phyloP scores from a whole-genome alignment of 2,113 vertebrate genomes.

The Xyliphius kryptos region DNA sequence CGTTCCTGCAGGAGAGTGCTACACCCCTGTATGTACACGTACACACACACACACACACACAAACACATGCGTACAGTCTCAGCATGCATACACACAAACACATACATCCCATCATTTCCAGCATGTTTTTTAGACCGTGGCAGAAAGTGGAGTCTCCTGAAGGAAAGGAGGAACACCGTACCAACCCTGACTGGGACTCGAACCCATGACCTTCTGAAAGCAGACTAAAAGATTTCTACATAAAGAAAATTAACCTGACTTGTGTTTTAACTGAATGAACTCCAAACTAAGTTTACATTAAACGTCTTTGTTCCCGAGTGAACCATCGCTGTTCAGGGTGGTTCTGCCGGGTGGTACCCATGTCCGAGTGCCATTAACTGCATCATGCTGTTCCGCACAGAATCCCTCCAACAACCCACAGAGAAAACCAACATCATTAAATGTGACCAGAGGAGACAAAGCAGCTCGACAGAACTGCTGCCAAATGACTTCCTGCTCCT shows the following conservation, averaged over 20 bases:
- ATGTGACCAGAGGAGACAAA: slow-evolving; percentile 33
- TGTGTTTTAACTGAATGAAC: not conserved
- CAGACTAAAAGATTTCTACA: no score
- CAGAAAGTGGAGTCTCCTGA: no score
- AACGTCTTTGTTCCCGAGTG: slow-evolving; percentile 26
- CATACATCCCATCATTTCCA: no score
- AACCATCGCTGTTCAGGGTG: slow-evolving; percentile 14
- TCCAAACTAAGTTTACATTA: no score
- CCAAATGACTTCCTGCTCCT: slow-evolving; percentile 23
- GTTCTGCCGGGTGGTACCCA: slow-evolving; percentile 23
- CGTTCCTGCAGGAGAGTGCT: slow-evolving; percentile 65
- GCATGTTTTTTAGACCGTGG: no score
- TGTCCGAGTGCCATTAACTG: slow-evolving; percentile 27
- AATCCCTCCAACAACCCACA: slow-evolving; percentile 21
- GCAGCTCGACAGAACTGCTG: slow-evolving; percentile 28
- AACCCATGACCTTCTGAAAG: no score
- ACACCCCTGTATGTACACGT: slow-evolving; percentile 51
- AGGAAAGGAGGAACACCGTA: no score
- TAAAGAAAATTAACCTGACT: no score
- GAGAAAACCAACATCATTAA: slow-evolving; percentile 42
- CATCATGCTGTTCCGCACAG: slow-evolving; percentile 24
- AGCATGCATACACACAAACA: not conserved
- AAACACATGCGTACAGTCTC: not conserved
- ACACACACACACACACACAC: slow-evolving; percentile 12
- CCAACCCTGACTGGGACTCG: no score